Evolutionary conservation across 2,797 vertebrate genomes (phyloP), one percentile per base, ranked within the genome.

Genomic region (Schizothorax lantsangensis): DNA sequence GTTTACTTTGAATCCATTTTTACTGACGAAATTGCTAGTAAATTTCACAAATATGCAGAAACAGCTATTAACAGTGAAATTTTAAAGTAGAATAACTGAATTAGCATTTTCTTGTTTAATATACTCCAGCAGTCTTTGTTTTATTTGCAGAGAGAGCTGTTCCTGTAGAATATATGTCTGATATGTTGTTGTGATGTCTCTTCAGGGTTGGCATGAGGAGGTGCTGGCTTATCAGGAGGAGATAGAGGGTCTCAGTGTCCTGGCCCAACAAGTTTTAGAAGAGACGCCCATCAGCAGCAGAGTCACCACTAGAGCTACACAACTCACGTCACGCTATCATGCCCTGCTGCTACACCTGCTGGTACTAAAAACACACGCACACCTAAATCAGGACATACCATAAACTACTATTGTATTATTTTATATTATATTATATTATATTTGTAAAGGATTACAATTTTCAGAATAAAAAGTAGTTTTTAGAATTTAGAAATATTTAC

Each of bases 191-290:
- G 68, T 80, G 2, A 33, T 49, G 30, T 62, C 59, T 85, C 15
- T 54, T 49, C 43, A 99, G 98, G 97, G 96, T 15, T 97, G 97
- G 94, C 96, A 97, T 6, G 96, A 97, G 86, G 96, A 96, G 33
- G 95, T 96, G 81, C 89, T 95, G 6, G 2, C 94, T 0, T 96
- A 96, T 86, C 97, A 97, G 93, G 97, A 96, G 64, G 97, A 99
- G 85, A 96, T 99, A 1, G 98, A 99, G 77, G 97, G 97, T 30
- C 96, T 99, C 68, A 96, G 97, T 0, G 89, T 94, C 7, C 91
- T 98, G 84, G 97, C 97, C 6, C 98, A 99, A 93, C 96, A 98
- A 94, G 95, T 99, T 84, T 92, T 99, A 88, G 97, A 99, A 38
- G 97, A 98, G 94, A 97, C 93, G 66, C 96, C 96, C 47, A 95